These are phyloP conservation scores for Chironomus striatipennis DNA, from an alignment of 1,140 invertebrate species.

Conservation along the genomic window DNA sequence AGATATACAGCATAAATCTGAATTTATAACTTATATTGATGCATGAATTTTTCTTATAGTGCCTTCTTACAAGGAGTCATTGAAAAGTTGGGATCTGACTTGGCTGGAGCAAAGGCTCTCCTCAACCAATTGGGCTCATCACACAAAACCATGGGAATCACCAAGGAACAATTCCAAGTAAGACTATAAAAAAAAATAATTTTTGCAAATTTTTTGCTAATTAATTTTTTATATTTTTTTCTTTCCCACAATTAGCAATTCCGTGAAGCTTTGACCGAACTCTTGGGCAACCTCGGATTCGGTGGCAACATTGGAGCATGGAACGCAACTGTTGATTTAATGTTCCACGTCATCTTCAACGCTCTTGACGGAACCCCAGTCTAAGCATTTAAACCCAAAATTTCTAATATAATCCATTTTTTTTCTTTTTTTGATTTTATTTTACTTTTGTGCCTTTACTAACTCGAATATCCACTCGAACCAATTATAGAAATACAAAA, in stretches of 20 bases:
- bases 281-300: background rate
- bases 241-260: background rate
- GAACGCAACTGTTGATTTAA: background rate
- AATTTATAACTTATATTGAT: background rate
- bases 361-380: background rate
- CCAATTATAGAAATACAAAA: slow-evolving; percentile 5
- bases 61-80: background rate
- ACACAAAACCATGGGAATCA: background rate
- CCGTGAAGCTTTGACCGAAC: background rate
- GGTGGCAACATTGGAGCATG: background rate
- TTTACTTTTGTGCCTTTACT: slow-evolving; percentile 12
- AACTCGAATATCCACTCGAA: slow-evolving; percentile 10
- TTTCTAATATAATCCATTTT: background rate
- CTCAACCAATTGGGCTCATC: background rate
- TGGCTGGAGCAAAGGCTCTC: background rate
- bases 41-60: background rate
- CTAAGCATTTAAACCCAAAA: background rate
- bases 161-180: background rate
- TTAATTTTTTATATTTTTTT: background rate
- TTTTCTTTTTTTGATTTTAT: background rate
- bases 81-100: background rate
- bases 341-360: background rate
- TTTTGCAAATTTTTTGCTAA: background rate
- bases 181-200: background rate
- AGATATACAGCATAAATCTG: background rate